Conservation (phyloP, 2,888 invertebrate species). For the Philonicus albiceps region DNA sequence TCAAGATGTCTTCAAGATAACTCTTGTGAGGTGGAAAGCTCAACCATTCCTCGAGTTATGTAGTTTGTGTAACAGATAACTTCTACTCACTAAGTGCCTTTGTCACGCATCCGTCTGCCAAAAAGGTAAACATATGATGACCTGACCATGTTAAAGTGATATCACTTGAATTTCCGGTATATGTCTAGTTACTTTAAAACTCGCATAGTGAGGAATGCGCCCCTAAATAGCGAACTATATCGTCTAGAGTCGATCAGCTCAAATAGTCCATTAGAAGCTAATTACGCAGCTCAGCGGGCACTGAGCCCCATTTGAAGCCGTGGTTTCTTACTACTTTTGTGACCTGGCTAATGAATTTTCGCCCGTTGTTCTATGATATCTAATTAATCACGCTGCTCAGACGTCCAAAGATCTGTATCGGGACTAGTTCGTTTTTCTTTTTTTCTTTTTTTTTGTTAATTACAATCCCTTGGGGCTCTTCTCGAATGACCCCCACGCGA, state of each 20-base stretch:
- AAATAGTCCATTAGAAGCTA: conserved; percentile 21
- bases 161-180: neutral
- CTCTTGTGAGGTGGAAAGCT: neutral
- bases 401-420: conserved; percentile 5
- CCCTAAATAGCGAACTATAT: neutral
- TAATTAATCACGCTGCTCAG: conserved; percentile 33
- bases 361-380: neutral
- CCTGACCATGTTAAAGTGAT: neutral
- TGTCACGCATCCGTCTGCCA: neutral
- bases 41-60: neutral
- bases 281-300: conserved; percentile 14
- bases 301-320: neutral
- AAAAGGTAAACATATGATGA: neutral
- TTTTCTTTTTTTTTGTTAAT: neutral
- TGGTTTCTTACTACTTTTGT: neutral
- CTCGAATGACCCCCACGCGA: neutral
- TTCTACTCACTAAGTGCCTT: neutral
- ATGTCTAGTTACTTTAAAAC: neutral
- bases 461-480: neutral
- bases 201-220: neutral
- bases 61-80: neutral
- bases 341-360: conserved; percentile 18
- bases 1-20: neutral
- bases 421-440: neutral
- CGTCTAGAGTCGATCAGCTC: neutral